Base-by-base conservation (phyloP, 2,797 vertebrate genomes). In the Takifugu rubripes region DNA sequence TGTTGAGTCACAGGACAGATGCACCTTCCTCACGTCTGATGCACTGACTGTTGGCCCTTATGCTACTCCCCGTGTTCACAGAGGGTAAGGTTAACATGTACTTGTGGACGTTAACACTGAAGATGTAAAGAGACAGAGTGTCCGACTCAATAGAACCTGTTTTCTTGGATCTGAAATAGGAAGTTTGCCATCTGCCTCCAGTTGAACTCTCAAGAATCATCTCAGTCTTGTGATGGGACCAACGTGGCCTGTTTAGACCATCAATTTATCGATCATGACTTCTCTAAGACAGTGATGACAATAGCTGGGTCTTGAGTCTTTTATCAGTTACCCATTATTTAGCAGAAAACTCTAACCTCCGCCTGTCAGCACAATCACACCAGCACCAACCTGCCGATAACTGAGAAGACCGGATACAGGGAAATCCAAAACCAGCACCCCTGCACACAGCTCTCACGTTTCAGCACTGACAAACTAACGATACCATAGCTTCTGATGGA, bases 281-380 rank as follows among this genome's bases (percentile, higher is more conserved):
- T 21, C 3, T 3, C 25, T 49, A 12, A 47, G 42, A 14, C 3
- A 14, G 36, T 14, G 12, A 40, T 40, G 36, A 14, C 9, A 40
- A 49, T 40, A 14, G 11, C 14, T 25, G 46, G 44, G 17, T 9
- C n/a, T 8, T 0, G 9, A 21, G 5, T 56, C 56, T 56, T 8
- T 27, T 29, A 49, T 40, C 15, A 48, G 49, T 49, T 12, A 65
- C 62, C 25, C 54, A 62, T 68, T 62, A 75, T 64, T 61, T 5
- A 64, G 16, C 25, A 45, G 44, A 49, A 25, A 25, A 64, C 25
- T 11, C 17, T 24, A 49, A 50, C 49, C 64, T 36, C 29, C 40
- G 16, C 40, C 15, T 12, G 8, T 59, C 56, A 33, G 31, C 31
- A 33, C 31, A 10, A 10, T 33, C 31, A 10, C 31, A 33, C 31